phyloP scores from a whole-genome alignment of 1,140 invertebrate genomes.

The Venturia canescens region DNA sequence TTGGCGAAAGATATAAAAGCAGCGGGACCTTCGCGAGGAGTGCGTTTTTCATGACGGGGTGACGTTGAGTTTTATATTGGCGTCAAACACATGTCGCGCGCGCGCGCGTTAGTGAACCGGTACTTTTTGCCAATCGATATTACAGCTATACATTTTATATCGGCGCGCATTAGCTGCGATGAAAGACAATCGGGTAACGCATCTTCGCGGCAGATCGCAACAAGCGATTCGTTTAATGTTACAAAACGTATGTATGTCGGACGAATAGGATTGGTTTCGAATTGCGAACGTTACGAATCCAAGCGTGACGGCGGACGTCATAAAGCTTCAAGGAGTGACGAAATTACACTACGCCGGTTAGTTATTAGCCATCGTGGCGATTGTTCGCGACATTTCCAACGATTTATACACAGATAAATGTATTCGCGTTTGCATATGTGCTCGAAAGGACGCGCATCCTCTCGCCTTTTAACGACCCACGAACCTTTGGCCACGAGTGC shows the following conservation, averaged over 20 bases:
- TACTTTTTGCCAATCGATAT: conserved; percentile 29
- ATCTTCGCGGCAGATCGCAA: conserved; percentile 34
- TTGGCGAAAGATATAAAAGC: conserved; percentile 41
- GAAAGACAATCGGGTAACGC: not conserved
- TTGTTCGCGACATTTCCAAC: conserved; percentile 44
- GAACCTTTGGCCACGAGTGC: not conserved
- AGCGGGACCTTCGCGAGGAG: conserved; percentile 55
- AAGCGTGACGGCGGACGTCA: not conserved
- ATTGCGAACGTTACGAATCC: conserved; percentile 9
- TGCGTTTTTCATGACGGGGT: conserved; percentile 71
- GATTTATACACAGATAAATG: conserved; percentile 8
- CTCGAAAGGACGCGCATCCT: conserved; percentile 14
- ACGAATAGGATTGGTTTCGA: not conserved
- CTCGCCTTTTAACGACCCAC: conserved; percentile 10
- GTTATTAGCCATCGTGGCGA: conserved; percentile 26
- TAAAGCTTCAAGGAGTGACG: conserved; percentile 43
- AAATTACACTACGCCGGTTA: conserved; percentile 21
- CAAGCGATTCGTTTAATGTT: not conserved
- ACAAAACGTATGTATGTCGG: not conserved
- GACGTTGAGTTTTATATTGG: conserved; percentile 65
- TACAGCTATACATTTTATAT: conserved; percentile 11
- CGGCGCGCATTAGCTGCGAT: not conserved
- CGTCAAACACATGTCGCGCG: conserved; percentile 74
- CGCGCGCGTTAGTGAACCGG: conserved; percentile 46
- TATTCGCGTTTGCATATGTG: not conserved